Conservation (phyloP, 2,113 vertebrate species). For the Odontophorus gujanensis region DNA sequence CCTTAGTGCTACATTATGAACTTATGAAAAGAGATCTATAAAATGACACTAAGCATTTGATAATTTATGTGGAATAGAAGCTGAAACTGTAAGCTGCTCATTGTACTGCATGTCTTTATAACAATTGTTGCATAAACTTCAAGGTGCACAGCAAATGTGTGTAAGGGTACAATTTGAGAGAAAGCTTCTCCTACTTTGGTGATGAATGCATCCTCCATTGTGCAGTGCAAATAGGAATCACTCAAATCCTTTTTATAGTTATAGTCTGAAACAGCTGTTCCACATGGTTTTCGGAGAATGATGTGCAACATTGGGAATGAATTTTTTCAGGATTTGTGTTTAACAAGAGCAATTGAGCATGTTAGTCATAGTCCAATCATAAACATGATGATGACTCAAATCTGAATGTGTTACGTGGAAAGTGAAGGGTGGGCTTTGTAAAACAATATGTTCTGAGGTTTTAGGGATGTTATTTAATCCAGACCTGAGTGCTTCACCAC, state of each 20-base stretch:
- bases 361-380: not conserved
- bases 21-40: not conserved
- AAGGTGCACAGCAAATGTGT: not conserved
- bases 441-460: not conserved
- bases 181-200: not conserved
- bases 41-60: not conserved
- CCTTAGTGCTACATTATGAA: not conserved
- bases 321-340: not conserved
- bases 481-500: not conserved
- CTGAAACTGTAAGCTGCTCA: not conserved
- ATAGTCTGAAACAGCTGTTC: conserved; percentile 32
- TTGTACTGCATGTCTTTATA: not conserved
- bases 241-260: not conserved
- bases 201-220: not conserved
- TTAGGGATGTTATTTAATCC: not conserved
- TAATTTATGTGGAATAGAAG: conserved; percentile 38
- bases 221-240: not conserved
- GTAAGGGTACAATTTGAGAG: not conserved
- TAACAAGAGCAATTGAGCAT: not conserved
- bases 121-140: not conserved
- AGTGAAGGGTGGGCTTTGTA: not conserved
- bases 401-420: not conserved
- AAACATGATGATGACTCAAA: not conserved
- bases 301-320: not conserved
- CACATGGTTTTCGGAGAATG: not conserved